These are phyloP conservation scores for Eupeodes luniger DNA, from an alignment of 2,888 invertebrate genomes.

Conservation along the genomic window DNA sequence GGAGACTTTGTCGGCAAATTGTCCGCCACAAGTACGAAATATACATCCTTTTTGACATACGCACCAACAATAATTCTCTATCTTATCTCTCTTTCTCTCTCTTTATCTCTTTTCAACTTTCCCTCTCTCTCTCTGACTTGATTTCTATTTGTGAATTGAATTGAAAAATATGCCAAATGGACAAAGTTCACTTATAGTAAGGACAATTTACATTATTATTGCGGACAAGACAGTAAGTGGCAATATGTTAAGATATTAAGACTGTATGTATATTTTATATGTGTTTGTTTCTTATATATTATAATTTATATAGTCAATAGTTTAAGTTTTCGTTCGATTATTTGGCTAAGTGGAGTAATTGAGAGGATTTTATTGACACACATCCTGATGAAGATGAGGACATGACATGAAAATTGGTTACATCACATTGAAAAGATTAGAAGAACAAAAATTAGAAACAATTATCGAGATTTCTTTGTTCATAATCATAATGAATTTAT, in stretches of 20 bases:
- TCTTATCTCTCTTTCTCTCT: too few relatives aligned
- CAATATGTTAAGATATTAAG: neutral
- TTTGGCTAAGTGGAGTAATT: slow-evolving; percentile 58
- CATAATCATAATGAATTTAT: neutral
- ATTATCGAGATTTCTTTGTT: neutral
- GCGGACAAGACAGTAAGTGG: slow-evolving; percentile 46
- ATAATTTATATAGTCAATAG: slow-evolving; percentile 2
- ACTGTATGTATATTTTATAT: too few relatives aligned
- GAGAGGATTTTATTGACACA: slow-evolving; percentile 40
- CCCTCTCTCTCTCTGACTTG: neutral
- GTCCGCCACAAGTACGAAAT: slow-evolving; percentile 42
- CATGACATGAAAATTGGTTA: neutral
- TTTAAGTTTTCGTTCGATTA: slow-evolving; percentile 52
- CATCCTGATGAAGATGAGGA: neutral
- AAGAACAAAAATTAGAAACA: slow-evolving; percentile 6
- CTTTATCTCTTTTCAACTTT: too few relatives aligned
- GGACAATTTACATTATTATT: slow-evolving; percentile 44
- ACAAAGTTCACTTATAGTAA: slow-evolving; percentile 50
- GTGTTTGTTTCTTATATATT: too few relatives aligned
- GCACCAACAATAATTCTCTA: neutral
- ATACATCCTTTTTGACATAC: neutral
- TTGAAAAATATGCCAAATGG: slow-evolving; percentile 48
- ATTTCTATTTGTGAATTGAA: slow-evolving; percentile 10
- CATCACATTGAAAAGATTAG: neutral
- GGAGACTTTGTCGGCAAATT: slow-evolving; percentile 61